Evolutionary conservation across 2,888 invertebrate genomes (phyloP).

Genomic region (Tachina fera): DNA sequence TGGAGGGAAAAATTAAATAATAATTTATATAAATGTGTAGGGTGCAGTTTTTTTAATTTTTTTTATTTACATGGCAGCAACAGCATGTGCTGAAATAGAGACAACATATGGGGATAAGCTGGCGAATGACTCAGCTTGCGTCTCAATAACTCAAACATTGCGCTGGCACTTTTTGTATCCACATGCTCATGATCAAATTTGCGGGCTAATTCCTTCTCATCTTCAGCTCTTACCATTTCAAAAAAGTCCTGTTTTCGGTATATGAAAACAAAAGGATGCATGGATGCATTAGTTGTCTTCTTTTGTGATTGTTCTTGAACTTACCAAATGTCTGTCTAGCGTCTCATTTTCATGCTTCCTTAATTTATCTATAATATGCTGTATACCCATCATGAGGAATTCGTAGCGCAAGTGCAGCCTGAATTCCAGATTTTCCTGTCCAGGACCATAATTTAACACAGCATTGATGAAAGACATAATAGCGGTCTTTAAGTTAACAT

Average conservation of each 20-base stretch:
- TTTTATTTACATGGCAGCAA: slow-evolving; percentile 89
- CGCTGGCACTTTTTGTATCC: slow-evolving; percentile 95
- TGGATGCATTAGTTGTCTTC: slow-evolving; percentile 54
- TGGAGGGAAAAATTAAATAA: slow-evolving; percentile 75
- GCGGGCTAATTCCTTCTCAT: slow-evolving; percentile 96
- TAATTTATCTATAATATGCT: slow-evolving; percentile 96
- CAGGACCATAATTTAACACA: slow-evolving; percentile 97
- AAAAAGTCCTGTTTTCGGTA: slow-evolving; percentile 89
- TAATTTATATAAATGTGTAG: slow-evolving; percentile 55
- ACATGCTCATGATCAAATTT: slow-evolving; percentile 96
- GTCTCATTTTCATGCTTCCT: slow-evolving; percentile 96
- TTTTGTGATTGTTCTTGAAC: slow-evolving; percentile 22
- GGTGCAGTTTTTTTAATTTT: slow-evolving; percentile 73
- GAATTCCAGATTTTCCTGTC: slow-evolving; percentile 97
- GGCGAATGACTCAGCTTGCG: slow-evolving; percentile 95
- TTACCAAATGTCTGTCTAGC: slow-evolving; percentile 93
- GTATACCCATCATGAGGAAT: slow-evolving; percentile 97
- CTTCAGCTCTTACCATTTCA: slow-evolving; percentile 98
- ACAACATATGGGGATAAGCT: slow-evolving; percentile 96
- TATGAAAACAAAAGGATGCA: slow-evolving; percentile 45
- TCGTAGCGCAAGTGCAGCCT: slow-evolving; percentile 97
- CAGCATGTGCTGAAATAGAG: slow-evolving; percentile 93
- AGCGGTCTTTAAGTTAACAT: slow-evolving; percentile 96
- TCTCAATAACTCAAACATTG: slow-evolving; percentile 95
- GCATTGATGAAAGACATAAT: slow-evolving; percentile 99